These are phyloP conservation scores for Meganola albula DNA, from an alignment of 2,888 invertebrate species.

Conservation along the genomic window DNA sequence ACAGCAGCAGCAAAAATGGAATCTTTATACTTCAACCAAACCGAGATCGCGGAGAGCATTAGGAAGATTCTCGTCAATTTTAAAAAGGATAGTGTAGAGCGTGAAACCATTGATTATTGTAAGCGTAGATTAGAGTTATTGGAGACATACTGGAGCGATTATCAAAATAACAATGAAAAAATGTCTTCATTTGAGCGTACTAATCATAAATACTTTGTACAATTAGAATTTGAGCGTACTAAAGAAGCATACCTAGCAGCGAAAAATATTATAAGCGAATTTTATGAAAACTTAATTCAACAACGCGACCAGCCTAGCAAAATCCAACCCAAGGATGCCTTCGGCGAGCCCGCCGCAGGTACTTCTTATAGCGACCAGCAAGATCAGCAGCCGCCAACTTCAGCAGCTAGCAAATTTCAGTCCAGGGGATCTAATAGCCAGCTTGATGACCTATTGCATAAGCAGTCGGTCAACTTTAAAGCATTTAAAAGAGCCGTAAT, in stretches of 20 bases:
- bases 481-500: constrained; percentile 1
- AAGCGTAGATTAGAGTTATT: constrained; percentile 3
- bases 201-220: constrained; percentile 2
- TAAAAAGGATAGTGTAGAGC: constrained; percentile 6
- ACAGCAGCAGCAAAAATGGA: constrained; percentile 1
- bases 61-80: constrained; percentile 1
- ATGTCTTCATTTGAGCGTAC: neutral
- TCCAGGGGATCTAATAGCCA: neutral
- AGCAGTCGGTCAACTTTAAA: constrained; percentile 4
- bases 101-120: constrained; percentile 6
- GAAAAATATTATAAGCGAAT: neutral
- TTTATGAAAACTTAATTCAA: neutral
- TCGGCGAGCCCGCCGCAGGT: neutral
- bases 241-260: neutral
- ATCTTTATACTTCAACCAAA: neutral
- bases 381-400: neutral
- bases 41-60: constrained; percentile 1
- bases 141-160: constrained; percentile 3
- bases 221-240: constrained; percentile 1
- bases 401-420: neutral
- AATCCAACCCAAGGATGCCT: neutral
- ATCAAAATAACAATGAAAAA: constrained; percentile 1
- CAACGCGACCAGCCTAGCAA: neutral
- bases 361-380: neutral
- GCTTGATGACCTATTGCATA: constrained; percentile 3